Conservation (phyloP, 2,113 vertebrate species). For the Aspiorhynchus laticeps region DNA sequence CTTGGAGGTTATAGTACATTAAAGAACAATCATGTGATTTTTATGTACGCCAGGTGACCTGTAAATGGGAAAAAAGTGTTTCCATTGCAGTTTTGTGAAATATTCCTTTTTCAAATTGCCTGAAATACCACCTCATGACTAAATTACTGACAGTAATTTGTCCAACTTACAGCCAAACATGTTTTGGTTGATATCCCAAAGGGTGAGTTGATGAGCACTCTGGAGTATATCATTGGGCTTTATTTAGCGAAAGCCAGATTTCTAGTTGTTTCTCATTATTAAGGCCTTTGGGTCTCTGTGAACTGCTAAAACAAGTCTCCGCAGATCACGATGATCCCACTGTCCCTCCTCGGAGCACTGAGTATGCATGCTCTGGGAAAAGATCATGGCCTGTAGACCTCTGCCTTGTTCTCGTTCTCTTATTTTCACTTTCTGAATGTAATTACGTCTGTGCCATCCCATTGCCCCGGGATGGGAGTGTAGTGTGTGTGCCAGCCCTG, state of each 20-base stretch:
- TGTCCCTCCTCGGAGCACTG: neutral
- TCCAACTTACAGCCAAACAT: neutral
- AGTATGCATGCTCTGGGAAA: conserved; percentile 26
- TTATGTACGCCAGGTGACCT: no score
- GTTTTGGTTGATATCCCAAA: conserved; percentile 19
- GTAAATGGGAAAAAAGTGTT: no score
- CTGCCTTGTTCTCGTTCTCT: conserved; percentile 32
- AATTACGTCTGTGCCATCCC: conserved; percentile 71
- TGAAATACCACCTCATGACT: no score
- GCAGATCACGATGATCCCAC: conserved; percentile 5
- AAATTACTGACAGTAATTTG: neutral
- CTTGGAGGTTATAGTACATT: no score
- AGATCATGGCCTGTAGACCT: conserved; percentile 10
- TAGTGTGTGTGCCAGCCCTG: conserved; percentile 61
- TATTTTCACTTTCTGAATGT: conserved; percentile 57
- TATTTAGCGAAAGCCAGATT: conserved; percentile 37
- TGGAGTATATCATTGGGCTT: conserved; percentile 27
- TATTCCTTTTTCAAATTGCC: no score
- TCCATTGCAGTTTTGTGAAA: no score
- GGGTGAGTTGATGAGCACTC: conserved; percentile 8
- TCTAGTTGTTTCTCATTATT: conserved; percentile 46
- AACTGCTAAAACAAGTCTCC: conserved; percentile 8
- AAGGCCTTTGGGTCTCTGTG: conserved; percentile 28
- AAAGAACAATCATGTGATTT: no score
- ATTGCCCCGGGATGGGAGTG: conserved; percentile 51